Base-by-base conservation (phyloP, 2,797 vertebrate genomes). In the Sebastes nivosus region DNA sequence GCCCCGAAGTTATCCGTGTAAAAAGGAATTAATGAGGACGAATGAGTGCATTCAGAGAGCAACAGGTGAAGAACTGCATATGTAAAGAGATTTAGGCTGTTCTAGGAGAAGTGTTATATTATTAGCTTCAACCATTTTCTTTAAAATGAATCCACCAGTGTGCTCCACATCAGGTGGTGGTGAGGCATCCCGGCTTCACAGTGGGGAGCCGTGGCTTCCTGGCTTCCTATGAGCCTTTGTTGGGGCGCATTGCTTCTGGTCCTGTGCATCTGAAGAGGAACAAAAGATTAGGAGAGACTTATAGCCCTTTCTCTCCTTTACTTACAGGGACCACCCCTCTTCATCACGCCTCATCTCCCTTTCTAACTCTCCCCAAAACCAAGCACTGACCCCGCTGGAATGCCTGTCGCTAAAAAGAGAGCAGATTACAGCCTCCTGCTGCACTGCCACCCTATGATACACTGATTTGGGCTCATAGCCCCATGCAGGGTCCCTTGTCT, bases 261-360 rank as follows among this genome's bases (percentile, higher is more conserved):
- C 86, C 84, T 81, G 65, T 91, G 93, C 89, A 83, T 92, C 88
- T 91, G 88, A 94, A 94, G 89, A 89, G 91, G 88, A 93, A 94
- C 90, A 94, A 93, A 93, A 88, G 86, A 92, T 92, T 88, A 92
- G 82, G 73, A 80, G 82, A 81, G 87, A 87, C 88, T 94, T 92
- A 79, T 88, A 77, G 52, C 79, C 85, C 75, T 91, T 91, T 94
- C 83, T 92, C 70, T 84, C 58, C 81, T 92, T 90, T 93, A 89
- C 92, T 93, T 94, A 91, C 80, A 86, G 80, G 27, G 83, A 93
- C 89, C 89, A 75, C 91, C 93, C 89, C 84, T 90, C 84, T 94
- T 88, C 90, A 82, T 93, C 87, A 94, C 55, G 87, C 90, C 87
- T 92, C 93, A 89, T 89, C 90, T 90, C 86, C 72, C 77, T 80